Evolutionary conservation across 2,888 invertebrate genomes (phyloP).

Genomic region (Cephus sareptanus): DNA sequence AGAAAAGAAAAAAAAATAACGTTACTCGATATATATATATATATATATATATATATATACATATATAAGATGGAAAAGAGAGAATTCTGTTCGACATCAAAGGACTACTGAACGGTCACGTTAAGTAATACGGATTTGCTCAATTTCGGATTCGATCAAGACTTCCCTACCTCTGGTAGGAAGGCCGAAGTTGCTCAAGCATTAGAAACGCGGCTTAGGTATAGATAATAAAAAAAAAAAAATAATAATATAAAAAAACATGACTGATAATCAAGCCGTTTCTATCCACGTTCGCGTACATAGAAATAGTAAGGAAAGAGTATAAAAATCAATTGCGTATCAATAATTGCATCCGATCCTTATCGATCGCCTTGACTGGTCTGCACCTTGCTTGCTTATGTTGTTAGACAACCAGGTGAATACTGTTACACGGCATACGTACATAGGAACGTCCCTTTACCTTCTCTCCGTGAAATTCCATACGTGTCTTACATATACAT

Average conservation of each 20-base stretch:
- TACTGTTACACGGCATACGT: neutral
- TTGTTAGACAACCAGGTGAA: neutral
- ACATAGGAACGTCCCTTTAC: neutral
- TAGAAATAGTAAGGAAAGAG: neutral
- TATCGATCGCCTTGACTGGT: constrained; percentile 49
- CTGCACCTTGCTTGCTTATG: neutral
- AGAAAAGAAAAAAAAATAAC: neutral
- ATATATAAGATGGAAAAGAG: neutral
- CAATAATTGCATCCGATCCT: constrained; percentile 58
- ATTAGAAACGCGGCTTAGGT: neutral
- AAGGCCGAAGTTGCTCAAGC: neutral
- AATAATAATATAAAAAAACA: neutral
- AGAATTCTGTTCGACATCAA: neutral
- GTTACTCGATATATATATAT: no score
- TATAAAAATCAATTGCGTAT: constrained; percentile 32
- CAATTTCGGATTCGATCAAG: neutral
- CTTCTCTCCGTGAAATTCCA: neutral
- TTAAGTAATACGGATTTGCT: neutral
- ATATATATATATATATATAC: no score
- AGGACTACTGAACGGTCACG: neutral
- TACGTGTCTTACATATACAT: neutral
- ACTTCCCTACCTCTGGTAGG: neutral
- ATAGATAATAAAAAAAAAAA: neutral
- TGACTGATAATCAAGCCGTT: neutral
- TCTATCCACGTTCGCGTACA: neutral